Evolutionary conservation across 2,888 invertebrate species (phyloP), one percentile per base, ranked within the genome.

Genomic region (Hybos culiciformis): DNA sequence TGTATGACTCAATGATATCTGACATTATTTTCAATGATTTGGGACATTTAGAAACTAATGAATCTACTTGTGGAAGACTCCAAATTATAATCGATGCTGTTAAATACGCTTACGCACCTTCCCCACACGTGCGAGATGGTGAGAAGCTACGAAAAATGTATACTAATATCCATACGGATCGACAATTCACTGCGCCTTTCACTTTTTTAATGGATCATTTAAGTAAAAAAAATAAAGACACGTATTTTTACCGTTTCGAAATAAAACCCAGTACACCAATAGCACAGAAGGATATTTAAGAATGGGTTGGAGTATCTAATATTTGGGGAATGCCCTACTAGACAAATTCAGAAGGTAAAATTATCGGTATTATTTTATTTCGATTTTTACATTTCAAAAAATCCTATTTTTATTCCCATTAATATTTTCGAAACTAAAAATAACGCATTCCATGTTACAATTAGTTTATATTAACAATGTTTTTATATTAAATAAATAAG

Each of bases 271-370:
- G 74, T 53, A 81, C 83, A 0, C 66, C 70, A 38, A 69, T 72
- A 21, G 78, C 75, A 4, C 72, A 73, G 37, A 74, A 75, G 23
- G 77, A 77, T 40, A 70, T 85, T 20, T 81, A 85, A 0, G 75
- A 75, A 37, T 86, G 86, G 85, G 75, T 83, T 1, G 75, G 77
- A 15, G 85, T 86, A 1, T 84, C 86, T 2, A 85, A 86, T 59
- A 78, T 83, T 61, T 86, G 85, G 73, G 87, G 87, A 1, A 70
- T 86, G 54, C 86, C 87, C 0, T 78, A 82, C 60, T 75, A 81
- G 71, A 71, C 73, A 6, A 62, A 72, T 29, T 69, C 74, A 3
- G 70, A 72, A 49, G 36, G 36, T 36, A n/a, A n/a, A n/a, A n/a
- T n/a, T n/a, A n/a, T n/a, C n/a, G n/a, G n/a, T n/a, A n/a, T n/a